Percentiles rank a stretch among this genome's conserved stretches.
Evolutionary conservation across 2,797 vertebrate genomes (phyloP).

Genomic region (Xenopus petersii): DNA sequence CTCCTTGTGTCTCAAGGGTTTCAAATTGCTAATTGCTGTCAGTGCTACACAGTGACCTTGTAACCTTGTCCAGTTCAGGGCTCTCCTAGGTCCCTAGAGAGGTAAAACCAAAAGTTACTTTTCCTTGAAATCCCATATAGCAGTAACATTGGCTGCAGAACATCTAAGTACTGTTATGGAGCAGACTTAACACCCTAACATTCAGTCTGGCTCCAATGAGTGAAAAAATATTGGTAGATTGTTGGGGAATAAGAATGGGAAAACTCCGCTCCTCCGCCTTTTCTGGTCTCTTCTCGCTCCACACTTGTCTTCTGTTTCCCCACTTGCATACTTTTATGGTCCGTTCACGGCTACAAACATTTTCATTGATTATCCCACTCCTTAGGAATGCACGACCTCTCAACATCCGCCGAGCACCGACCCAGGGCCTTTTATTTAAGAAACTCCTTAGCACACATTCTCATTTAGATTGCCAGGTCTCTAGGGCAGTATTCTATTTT

Average conservation of each 20-base stretch:
- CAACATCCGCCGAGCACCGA: no score
- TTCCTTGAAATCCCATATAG: neutral
- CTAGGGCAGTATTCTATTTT: no score
- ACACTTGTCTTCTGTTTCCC: neutral
- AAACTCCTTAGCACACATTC: no score
- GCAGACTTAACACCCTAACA: neutral
- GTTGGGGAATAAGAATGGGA: neutral
- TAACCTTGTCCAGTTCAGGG: neutral
- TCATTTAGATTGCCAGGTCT: no score
- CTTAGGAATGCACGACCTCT: no score
- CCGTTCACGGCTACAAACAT: no score
- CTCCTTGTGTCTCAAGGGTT: neutral
- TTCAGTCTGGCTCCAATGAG: neutral
- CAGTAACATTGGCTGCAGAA: neutral
- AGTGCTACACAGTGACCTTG: neutral
- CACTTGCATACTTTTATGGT: neutral
- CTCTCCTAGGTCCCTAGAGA: neutral
- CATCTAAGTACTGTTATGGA: no score
- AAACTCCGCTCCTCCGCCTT: neutral
- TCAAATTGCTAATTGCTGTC: constrained; percentile 1
- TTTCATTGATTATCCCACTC: no score
- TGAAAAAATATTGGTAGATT: neutral
- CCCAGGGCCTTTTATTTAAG: no score
- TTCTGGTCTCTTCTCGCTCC: neutral
- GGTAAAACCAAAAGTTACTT: neutral